A percentile compares a stretch with the other conserved stretches of the same genome.
Conservation (phyloP, 2,113 vertebrate genomes). For the Heterotis niloticus region DNA sequence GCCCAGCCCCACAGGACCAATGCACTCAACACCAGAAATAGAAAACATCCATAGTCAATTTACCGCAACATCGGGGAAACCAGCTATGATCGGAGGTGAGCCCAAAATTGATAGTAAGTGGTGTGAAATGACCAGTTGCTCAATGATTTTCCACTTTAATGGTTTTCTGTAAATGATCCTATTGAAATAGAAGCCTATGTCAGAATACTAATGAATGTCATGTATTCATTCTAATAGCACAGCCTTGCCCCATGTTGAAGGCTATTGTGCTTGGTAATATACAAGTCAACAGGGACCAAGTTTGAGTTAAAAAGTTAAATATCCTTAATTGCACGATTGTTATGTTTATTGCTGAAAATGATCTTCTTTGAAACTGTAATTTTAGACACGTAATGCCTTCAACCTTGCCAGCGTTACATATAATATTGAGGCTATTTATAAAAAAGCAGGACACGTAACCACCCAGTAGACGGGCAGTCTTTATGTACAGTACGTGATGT, state of each 20-base stretch:
- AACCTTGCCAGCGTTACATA: too few species aligned
- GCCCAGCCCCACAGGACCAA: not conserved
- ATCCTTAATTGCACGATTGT: too few species aligned
- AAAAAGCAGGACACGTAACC: too few species aligned
- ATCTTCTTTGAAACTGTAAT: too few species aligned
- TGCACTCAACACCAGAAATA: not conserved
- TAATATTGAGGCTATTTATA: too few species aligned
- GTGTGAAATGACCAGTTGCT: conserved; percentile 2
- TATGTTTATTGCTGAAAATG: too few species aligned
- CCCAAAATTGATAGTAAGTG: conserved; percentile 8
- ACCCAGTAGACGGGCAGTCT: not conserved
- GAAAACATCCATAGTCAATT: conserved; percentile 10
- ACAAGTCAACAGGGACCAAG: not conserved
- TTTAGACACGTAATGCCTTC: too few species aligned
- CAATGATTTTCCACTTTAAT: not conserved
- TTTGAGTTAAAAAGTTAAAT: not conserved
- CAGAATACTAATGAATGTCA: conserved; percentile 7
- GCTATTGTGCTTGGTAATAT: not conserved
- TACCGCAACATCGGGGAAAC: conserved; percentile 7
- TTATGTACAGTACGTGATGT: not conserved
- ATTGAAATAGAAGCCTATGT: conserved; percentile 4
- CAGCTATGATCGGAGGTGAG: not conserved
- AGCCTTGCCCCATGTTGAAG: not conserved
- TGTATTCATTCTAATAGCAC: not conserved
- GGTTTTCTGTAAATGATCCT: conserved; percentile 12